Evolutionary conservation across 2,797 vertebrate genomes (phyloP).

Genomic region (Anisognathus igniventris): DNA sequence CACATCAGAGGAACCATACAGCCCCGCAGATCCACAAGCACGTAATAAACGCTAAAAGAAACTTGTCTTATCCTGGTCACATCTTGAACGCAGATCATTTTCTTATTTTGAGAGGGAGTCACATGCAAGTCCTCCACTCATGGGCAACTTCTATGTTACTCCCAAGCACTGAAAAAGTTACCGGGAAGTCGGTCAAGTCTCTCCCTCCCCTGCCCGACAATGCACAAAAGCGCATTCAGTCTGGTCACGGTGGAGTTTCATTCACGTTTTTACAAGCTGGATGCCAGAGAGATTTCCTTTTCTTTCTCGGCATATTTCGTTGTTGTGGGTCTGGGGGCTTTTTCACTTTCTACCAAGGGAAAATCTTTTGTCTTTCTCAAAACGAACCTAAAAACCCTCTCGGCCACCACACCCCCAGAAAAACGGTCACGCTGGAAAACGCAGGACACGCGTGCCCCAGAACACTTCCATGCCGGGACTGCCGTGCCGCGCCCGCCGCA

Average conservation of each 20-base stretch:
- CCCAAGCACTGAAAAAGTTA: background rate
- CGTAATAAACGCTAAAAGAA: background rate
- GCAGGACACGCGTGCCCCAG: background rate
- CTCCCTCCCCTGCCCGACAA: background rate
- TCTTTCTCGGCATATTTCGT: background rate
- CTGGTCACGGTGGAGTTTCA: background rate
- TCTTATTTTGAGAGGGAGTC: background rate
- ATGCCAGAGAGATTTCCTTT: background rate
- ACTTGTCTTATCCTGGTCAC: background rate
- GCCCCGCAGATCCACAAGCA: background rate
- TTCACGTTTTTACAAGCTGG: background rate
- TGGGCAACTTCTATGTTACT: background rate
- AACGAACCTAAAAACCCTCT: background rate
- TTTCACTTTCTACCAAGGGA: background rate
- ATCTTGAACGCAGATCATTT: conserved; percentile 41
- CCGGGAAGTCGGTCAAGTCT: background rate
- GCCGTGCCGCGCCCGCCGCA: background rate
- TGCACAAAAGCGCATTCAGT: conserved; percentile 9
- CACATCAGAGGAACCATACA: background rate
- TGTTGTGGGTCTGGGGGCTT: background rate
- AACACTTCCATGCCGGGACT: background rate
- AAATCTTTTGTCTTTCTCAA: background rate
- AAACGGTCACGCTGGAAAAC: background rate
- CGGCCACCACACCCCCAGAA: background rate
- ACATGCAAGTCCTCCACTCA: background rate